A percentile compares a stretch with the other conserved stretches of the same genome.
These are phyloP conservation scores for Sitodiplosis mosellana DNA, from an alignment of 1,140 invertebrate species.

Conservation along the genomic window DNA sequence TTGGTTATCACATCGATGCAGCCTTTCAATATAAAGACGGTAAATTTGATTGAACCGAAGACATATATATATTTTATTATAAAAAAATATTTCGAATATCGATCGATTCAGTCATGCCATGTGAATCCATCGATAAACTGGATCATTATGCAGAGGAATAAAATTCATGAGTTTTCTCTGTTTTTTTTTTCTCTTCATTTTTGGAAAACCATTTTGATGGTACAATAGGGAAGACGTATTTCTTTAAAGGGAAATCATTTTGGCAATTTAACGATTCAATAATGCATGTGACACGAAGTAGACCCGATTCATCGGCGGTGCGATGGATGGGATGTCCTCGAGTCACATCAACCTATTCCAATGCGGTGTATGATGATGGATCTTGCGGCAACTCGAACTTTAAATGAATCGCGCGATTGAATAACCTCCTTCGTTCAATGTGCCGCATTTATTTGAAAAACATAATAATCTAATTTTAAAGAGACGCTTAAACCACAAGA, in stretches of 20 bases:
- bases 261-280: constrained; percentile 84
- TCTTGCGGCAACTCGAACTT: too few species aligned
- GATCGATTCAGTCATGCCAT: background rate
- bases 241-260: constrained; percentile 82
- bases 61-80: too few species aligned
- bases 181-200: background rate
- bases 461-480: too few species aligned
- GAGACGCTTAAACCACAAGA: too few species aligned
- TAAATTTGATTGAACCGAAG: constrained; percentile 24
- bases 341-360: background rate
- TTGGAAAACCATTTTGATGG: constrained; percentile 5
- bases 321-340: constrained; percentile 64
- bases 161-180: background rate
- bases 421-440: too few species aligned
- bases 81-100: too few species aligned
- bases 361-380: constrained; percentile 6
- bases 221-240: constrained; percentile 72
- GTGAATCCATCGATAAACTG: background rate
- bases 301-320: constrained; percentile 46
- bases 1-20: constrained; percentile 64
- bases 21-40: constrained; percentile 76
- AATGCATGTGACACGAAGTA: constrained; percentile 61
- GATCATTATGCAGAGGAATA: background rate
- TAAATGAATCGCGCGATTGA: too few species aligned
- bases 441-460: too few species aligned